A percentile compares a stretch with the other conserved stretches of the same genome.
phyloP scores from a whole-genome alignment of 92 coral and sea anemone species.

The Porites evermanni region DNA sequence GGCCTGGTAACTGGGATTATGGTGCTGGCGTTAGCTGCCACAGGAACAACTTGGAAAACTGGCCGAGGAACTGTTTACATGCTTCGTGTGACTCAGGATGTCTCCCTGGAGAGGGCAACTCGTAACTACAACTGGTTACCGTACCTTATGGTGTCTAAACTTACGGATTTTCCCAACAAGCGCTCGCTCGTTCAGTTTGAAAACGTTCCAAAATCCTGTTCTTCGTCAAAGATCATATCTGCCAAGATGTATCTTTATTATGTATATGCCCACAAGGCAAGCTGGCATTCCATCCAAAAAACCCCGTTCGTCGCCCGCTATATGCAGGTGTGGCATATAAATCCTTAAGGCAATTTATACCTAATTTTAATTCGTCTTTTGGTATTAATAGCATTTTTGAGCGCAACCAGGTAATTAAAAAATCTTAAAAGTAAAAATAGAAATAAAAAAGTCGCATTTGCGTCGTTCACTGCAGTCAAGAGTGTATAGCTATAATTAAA shows the following conservation, averaged over 20 bases:
- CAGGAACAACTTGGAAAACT: conserved; percentile 32
- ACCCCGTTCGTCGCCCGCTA: conserved; percentile 52
- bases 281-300: background rate
- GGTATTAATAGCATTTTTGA: too few relatives aligned
- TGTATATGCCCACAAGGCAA: conserved; percentile 64
- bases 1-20: conserved; percentile 24
- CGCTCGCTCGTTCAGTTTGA: conserved; percentile 5
- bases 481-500: too few relatives aligned
- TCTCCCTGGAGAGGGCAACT: conserved; percentile 52
- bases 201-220: background rate
- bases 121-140: conserved; percentile 44
- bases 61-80: conserved; percentile 58
- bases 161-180: conserved; percentile 51
- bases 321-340: conserved; percentile 9
- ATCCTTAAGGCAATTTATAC: too few relatives aligned
- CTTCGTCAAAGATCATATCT: conserved; percentile 22
- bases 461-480: too few relatives aligned
- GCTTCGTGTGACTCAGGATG: conserved; percentile 59
- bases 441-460: too few relatives aligned
- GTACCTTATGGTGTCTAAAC: conserved; percentile 56
- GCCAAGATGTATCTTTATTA: conserved; percentile 65
- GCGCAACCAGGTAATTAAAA: too few relatives aligned
- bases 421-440: too few relatives aligned
- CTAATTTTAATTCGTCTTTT: too few relatives aligned
- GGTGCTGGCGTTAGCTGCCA: conserved; percentile 41